Evolutionary conservation across 2,797 vertebrate genomes (phyloP).

Genomic region (Vultur gryphus): DNA sequence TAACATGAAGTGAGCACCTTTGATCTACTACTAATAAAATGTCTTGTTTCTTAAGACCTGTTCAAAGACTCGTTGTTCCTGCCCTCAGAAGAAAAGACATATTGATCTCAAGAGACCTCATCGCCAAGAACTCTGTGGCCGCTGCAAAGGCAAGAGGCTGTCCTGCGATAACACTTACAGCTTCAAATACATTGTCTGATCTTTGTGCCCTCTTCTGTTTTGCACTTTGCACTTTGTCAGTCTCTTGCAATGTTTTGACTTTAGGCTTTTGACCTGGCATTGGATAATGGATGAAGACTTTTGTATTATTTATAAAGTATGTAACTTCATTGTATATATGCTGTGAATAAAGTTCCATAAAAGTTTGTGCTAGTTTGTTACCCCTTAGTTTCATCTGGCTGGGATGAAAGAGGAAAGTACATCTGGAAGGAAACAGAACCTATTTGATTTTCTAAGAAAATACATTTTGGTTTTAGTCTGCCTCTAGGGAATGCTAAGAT

Average conservation of each 20-base stretch:
- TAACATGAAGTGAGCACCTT: neutral
- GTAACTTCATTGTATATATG: neutral
- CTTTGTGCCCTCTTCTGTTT: neutral
- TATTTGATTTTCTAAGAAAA: neutral
- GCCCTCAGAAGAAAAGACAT: conserved; percentile 89
- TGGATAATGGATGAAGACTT: conserved; percentile 65
- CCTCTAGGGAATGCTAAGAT: neutral
- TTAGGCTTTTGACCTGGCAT: conserved; percentile 69
- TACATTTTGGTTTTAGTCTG: neutral
- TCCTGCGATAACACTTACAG: conserved; percentile 92
- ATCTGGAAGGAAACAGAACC: neutral
- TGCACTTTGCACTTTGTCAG: neutral
- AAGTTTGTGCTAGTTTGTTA: neutral
- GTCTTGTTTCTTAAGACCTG: conserved; percentile 77
- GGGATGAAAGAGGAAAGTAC: neutral
- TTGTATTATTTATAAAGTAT: conserved; percentile 43
- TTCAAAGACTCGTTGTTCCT: conserved; percentile 84
- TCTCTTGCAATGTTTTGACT: conserved; percentile 37
- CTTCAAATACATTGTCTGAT: conserved; percentile 90
- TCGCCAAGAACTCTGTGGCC: conserved; percentile 91
- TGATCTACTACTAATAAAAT: neutral
- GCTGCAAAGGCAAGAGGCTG: conserved; percentile 88
- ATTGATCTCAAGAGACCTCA: conserved; percentile 89
- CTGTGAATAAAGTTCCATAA: conserved; percentile 57
- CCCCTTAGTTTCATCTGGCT: neutral